A percentile compares a stretch with the other conserved stretches of the same genome.
Conservation (phyloP, 2,113 vertebrate genomes). For the Hippoglossus stenolepis region DNA sequence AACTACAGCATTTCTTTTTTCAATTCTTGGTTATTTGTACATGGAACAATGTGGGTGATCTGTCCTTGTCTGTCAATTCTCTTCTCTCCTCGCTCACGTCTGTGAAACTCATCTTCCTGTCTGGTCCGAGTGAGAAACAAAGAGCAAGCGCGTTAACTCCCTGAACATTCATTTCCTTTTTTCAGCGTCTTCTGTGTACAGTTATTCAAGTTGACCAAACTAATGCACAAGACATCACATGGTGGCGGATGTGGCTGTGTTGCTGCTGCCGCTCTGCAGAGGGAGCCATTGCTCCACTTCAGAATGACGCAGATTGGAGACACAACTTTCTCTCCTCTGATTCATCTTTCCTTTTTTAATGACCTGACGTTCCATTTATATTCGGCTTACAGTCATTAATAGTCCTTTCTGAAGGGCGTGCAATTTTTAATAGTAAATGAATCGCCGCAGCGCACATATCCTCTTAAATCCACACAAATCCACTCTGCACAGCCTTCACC, state of each 20-base stretch:
- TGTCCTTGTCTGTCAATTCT: not conserved
- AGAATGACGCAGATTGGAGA: not conserved
- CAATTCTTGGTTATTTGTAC: not conserved
- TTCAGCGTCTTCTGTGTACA: not conserved
- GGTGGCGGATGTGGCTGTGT: not conserved
- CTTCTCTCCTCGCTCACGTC: not conserved
- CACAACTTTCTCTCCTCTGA: not conserved
- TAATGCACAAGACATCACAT: not conserved
- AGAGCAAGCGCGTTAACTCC: not conserved
- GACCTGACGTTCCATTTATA: conserved; percentile 21
- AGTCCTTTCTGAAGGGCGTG: conserved; percentile 19
- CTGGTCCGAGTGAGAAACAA: not conserved
- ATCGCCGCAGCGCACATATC: conserved; percentile 28
- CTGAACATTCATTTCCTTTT: not conserved
- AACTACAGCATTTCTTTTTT: not conserved
- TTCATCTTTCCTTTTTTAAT: conserved; percentile 9
- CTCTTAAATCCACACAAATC: conserved; percentile 38
- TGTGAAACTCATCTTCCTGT: conserved; percentile 9
- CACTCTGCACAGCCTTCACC: conserved; percentile 23
- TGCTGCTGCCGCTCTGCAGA: conserved; percentile 56
- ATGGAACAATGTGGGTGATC: conserved; percentile 3
- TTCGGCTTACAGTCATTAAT: conserved; percentile 19
- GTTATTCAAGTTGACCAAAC: not conserved
- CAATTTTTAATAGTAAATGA: conserved; percentile 30
- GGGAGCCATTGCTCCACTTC: conserved; percentile 71